phyloP scores from a whole-genome alignment of 1,140 invertebrate species.

The Pseudobourletiella spinata region DNA sequence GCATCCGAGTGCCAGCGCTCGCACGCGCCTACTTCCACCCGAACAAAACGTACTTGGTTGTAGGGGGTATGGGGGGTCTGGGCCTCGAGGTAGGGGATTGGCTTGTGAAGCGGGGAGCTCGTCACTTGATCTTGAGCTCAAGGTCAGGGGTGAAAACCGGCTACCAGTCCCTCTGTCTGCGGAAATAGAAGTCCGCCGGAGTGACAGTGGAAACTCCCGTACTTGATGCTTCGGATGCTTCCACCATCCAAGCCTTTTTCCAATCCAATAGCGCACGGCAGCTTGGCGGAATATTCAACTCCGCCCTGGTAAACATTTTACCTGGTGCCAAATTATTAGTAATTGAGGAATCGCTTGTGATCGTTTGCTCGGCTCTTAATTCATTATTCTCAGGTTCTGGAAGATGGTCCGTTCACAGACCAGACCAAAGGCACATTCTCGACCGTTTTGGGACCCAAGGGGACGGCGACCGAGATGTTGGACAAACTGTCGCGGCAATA shows the following conservation, averaged over 20 bases:
- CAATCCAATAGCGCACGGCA: slow-evolving; percentile 44
- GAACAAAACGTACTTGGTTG: slow-evolving; percentile 76
- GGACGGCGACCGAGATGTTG: slow-evolving; percentile 59
- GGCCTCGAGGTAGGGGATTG: slow-evolving; percentile 86
- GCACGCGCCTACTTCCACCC: slow-evolving; percentile 66
- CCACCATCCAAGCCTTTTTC: slow-evolving; percentile 33
- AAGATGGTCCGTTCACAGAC: slow-evolving; percentile 82
- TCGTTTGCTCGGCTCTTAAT: too few species aligned
- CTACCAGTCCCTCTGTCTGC: slow-evolving; percentile 72
- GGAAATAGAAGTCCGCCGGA: slow-evolving; percentile 61
- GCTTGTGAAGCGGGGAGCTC: slow-evolving; percentile 75
- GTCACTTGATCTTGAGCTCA: slow-evolving; percentile 75
- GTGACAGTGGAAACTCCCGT: slow-evolving; percentile 63
- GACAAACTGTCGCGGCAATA: slow-evolving; percentile 62
- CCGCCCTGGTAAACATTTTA: slow-evolving; percentile 82
- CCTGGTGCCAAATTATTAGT: too few species aligned
- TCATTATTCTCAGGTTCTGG: too few species aligned
- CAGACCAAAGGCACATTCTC: slow-evolving; percentile 70
- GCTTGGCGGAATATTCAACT: slow-evolving; percentile 84
- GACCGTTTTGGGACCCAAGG: slow-evolving; percentile 52
- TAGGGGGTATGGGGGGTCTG: slow-evolving; percentile 44
- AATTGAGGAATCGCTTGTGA: too few species aligned
- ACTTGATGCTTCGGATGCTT: slow-evolving; percentile 54
- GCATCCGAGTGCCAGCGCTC: neutral
- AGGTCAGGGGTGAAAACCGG: slow-evolving; percentile 76